Evolutionary conservation across 2,888 invertebrate genomes (phyloP).

Genomic region (Dryomyza anilis): DNA sequence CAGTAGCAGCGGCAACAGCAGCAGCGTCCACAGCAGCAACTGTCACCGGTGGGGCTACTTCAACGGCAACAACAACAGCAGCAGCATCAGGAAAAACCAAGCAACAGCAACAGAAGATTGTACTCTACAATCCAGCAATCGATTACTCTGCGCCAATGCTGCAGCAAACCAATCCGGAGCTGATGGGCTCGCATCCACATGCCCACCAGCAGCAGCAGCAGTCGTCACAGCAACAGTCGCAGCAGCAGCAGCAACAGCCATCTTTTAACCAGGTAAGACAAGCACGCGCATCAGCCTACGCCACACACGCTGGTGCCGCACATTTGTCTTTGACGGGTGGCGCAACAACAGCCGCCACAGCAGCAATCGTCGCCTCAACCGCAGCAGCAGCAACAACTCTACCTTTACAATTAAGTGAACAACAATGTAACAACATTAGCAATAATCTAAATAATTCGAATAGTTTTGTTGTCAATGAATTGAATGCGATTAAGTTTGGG

Average conservation of each 20-base stretch:
- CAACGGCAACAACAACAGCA: constrained; percentile 43
- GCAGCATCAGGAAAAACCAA: constrained; percentile 40
- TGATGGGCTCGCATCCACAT: constrained; percentile 56
- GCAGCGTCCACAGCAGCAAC: constrained; percentile 43
- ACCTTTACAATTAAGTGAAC: constrained; percentile 44
- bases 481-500: constrained; percentile 45
- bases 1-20: constrained; percentile 39
- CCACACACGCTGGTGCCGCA: constrained; percentile 15
- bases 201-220: constrained; percentile 45
- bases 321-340: constrained; percentile 23
- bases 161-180: constrained; percentile 55
- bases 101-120: constrained; percentile 40
- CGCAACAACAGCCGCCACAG: constrained; percentile 28
- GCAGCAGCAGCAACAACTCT: constrained; percentile 34
- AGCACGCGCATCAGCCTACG: constrained; percentile 19
- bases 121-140: constrained; percentile 53
- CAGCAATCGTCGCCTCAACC: constrained; percentile 30
- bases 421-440: constrained; percentile 44
- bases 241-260: constrained; percentile 39
- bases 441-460: constrained; percentile 36
- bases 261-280: constrained; percentile 32
- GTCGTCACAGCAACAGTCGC: constrained; percentile 28
- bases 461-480: constrained; percentile 46
- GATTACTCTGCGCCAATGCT: constrained; percentile 58
- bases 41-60: constrained; percentile 38